These are phyloP conservation scores for Melipona quadrifasciata DNA, from an alignment of 1,140 invertebrate species.

Conservation along the genomic window DNA sequence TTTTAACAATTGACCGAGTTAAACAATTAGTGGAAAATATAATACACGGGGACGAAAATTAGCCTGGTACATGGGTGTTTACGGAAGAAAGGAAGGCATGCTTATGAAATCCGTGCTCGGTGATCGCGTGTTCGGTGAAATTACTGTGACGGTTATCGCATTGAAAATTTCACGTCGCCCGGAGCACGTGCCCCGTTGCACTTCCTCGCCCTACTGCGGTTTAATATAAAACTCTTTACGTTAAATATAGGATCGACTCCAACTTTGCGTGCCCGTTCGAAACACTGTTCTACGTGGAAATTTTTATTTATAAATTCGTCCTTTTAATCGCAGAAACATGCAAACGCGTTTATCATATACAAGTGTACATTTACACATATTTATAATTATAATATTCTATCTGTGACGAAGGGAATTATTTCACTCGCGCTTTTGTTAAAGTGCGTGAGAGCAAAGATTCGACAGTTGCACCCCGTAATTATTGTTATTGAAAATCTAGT, in stretches of 20 bases:
- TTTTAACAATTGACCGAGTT: background rate
- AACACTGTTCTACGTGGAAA: background rate
- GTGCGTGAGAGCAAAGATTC: background rate
- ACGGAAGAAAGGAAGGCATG: background rate
- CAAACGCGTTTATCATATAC: background rate
- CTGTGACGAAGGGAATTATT: too few species aligned
- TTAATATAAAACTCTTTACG: slow-evolving; percentile 22
- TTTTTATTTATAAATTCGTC: background rate
- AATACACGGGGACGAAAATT: background rate
- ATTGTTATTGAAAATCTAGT: too few species aligned
- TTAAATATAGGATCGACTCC: slow-evolving; percentile 1
- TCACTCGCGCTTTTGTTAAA: too few species aligned
- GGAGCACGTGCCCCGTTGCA: background rate
- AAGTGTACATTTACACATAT: background rate
- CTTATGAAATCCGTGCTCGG: background rate
- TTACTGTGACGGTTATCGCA: background rate
- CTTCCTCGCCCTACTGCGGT: background rate
- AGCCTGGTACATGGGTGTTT: background rate
- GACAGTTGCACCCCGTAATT: background rate
- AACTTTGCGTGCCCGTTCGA: background rate
- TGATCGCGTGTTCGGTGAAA: slow-evolving; percentile 1
- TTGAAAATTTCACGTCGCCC: slow-evolving; percentile 12
- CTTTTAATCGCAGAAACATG: background rate
- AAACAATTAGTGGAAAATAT: background rate
- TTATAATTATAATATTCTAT: too few species aligned